Percentiles rank a stretch among this genome's conserved stretches.
Conservation (phyloP, 2,113 vertebrate species). For the Arothron firmamentum region DNA sequence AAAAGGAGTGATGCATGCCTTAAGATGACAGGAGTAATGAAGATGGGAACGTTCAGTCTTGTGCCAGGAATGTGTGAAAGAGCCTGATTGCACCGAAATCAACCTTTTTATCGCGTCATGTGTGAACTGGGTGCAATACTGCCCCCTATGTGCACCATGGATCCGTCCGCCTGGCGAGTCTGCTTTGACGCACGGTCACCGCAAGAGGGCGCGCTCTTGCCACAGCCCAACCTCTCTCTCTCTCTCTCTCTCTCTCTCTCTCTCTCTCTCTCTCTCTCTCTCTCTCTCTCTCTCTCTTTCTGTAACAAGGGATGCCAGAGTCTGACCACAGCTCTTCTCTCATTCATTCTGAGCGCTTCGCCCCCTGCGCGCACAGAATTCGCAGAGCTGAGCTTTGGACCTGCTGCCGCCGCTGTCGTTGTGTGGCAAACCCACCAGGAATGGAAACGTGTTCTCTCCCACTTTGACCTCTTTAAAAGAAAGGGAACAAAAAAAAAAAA, state of each 20-base stretch:
- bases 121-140: constrained; percentile 38
- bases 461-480: constrained; percentile 55
- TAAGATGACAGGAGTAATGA: constrained; percentile 19
- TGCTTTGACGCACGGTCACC: not conserved
- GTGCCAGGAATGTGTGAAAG: constrained; percentile 15
- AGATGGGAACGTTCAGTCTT: not conserved
- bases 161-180: constrained; percentile 17
- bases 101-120: constrained; percentile 8
- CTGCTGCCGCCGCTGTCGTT: constrained; percentile 18
- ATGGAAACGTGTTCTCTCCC: constrained; percentile 55
- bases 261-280: constrained; percentile 61
- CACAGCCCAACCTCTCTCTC: constrained; percentile 65
- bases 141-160: constrained; percentile 69
- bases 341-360: constrained; percentile 83
- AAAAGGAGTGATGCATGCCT: constrained; percentile 4
- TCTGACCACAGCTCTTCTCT: constrained; percentile 73
- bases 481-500: not conserved
- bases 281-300: constrained; percentile 52
- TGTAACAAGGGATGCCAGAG: constrained; percentile 65
- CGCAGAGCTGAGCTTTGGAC: constrained; percentile 58
- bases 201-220: constrained; percentile 57
- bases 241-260: constrained; percentile 58
- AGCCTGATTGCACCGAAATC: constrained; percentile 2
- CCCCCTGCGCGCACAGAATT: constrained; percentile 61
- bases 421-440: constrained; percentile 33